Evolutionary conservation across 1,140 invertebrate genomes (phyloP), one percentile per base, ranked within the genome.

Genomic region (Eurosta solidaginis): DNA sequence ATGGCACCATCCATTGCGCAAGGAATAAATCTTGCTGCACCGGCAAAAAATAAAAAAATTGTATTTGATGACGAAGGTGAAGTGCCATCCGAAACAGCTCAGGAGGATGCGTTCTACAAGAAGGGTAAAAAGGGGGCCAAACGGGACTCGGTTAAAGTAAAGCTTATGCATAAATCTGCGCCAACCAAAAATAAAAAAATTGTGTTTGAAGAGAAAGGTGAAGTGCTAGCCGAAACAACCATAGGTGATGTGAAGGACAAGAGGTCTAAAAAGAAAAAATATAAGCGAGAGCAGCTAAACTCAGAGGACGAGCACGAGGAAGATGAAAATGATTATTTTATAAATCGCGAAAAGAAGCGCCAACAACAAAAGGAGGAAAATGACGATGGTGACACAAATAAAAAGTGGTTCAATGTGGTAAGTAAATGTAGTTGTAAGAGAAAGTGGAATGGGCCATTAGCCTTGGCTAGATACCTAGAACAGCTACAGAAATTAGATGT

Each of bases 361-460:
- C 80, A 40, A n/a, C 81, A 82, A 17, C 76, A 82, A n/a, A 77
- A 84, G 40, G 36, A 73, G 2, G 79, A 83, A 6, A 59, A 54
- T 1, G 79, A 85, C 14, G 80, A 80, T 22, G 82, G 81, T 74
- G 76, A 81, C 0, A 52, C 50, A n/a, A 82, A 84, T 10, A 85
- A 82, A 68, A 88, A 88, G 63, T 88, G 86, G 86, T 87, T 85
- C 76, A 78, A 87, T 54, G 81, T 84, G 80, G 86, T 87, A 82
- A 54, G 80, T 82, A 36, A n/a, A n/a, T n/a, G n/a, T n/a, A n/a
- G n/a, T n/a, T n/a, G n/a, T n/a, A n/a, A n/a, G n/a, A n/a, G n/a
- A n/a, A n/a, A n/a, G n/a, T n/a, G n/a, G n/a, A n/a, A n/a, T n/a
- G n/a, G n/a, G n/a, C n/a, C n/a, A n/a, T n/a, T n/a, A n/a, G n/a